Evolutionary conservation across 2,888 invertebrate genomes (phyloP), one percentile per base, ranked within the genome.

Genomic region (Stenurella melanura): DNA sequence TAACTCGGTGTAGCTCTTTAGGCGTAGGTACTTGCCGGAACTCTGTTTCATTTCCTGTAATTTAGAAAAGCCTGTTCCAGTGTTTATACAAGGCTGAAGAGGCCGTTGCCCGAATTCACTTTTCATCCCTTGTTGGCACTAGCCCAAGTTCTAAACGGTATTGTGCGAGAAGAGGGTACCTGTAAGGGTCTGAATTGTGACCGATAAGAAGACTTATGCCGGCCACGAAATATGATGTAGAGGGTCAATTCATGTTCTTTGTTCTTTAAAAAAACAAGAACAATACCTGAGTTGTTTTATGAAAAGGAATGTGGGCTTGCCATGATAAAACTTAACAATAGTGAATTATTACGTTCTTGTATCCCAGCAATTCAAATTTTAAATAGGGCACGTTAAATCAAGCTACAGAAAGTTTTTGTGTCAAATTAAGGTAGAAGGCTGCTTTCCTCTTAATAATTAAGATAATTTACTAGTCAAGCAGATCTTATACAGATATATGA

Each of bases 101-200:
- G 50, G 50, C 50, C 50, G 50, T 50, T 50, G 50, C 50, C 50
- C n/a, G 50, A 50, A 50, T 50, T 50, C 50, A n/a, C 50, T 50
- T 50, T 50, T n/a, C n/a, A 50, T n/a, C n/a, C 15, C 50, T 1
- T 50, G n/a, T 50, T 50, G 50, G 50, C 50, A n/a, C 15, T 6
- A 50, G 15, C n/a, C 50, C 50, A 34, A 50, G n/a, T 50, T n/a
- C 50, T 15, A n/a, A 50, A n/a, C 50, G 50, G n/a, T 50, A 50
- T 50, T 50, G n/a, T 50, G 50, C n/a, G 50, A 15, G n/a, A 50
- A 50, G 15, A 50, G 50, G 50, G n/a, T 50, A 50, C 5, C 50
- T 15, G 50, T 50, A 50, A 50, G 50, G n/a, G 50, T 17, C 50
- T 50, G n/a, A n/a, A n/a, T 17, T 50, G n/a, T 50, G 50, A 50